These are phyloP conservation scores for Arothron firmamentum DNA, from an alignment of 2,113 vertebrate species.

Conservation along the genomic window DNA sequence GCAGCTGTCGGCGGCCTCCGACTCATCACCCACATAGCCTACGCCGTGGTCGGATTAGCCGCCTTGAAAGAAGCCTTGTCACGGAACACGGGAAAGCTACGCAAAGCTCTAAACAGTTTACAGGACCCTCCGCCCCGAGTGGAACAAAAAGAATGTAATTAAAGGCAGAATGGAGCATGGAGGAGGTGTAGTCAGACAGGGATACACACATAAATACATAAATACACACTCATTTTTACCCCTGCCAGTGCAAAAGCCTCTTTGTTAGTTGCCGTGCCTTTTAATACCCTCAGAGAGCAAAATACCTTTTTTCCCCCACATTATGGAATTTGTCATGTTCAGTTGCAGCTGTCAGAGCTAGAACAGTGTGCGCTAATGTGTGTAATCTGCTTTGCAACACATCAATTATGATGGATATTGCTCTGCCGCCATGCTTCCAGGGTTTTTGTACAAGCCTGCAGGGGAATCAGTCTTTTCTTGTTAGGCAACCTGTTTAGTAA, in stretches of 20 bases:
- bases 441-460: conserved; percentile 67
- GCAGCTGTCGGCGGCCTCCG: conserved; percentile 70
- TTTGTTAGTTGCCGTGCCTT: conserved; percentile 56
- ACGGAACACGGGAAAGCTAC: conserved; percentile 36
- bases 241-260: conserved; percentile 59
- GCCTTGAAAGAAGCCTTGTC: conserved; percentile 73
- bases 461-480: conserved; percentile 79
- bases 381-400: conserved; percentile 85
- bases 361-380: conserved; percentile 80
- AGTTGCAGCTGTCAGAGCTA: conserved; percentile 79
- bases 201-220: conserved; percentile 24
- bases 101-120: conserved; percentile 75
- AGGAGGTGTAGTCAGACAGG: conserved; percentile 43
- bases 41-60: conserved; percentile 68
- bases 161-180: conserved; percentile 39
- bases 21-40: conserved; percentile 57
- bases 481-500: conserved; percentile 81
- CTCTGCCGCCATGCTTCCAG: conserved; percentile 66
- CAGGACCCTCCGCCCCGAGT: conserved; percentile 66
- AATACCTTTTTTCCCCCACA: conserved; percentile 58
- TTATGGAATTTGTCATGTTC: conserved; percentile 82
- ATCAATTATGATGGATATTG: conserved; percentile 83
- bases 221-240: conserved; percentile 26
- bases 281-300: conserved; percentile 68
- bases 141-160: conserved; percentile 67